Evolutionary conservation across 1,140 invertebrate genomes (phyloP), one percentile per base, ranked within the genome.

Genomic region (Drosophila tani): DNA sequence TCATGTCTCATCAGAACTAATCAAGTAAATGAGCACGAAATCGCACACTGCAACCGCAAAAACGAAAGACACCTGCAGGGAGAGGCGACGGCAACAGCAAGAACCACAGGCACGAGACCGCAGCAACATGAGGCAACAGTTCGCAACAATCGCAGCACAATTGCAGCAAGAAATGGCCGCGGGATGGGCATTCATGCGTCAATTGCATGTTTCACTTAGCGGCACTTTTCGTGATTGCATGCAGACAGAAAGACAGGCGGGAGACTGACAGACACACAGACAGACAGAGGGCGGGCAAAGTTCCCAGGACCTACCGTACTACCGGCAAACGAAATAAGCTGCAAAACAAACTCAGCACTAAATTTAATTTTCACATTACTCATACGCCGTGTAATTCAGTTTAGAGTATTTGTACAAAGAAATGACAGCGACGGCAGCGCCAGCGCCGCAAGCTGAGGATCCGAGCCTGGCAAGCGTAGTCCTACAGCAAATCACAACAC

Each of bases 401-500:
- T 90, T 92, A 83, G 84, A 81, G 87, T 92, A 92, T 92, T 92
- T 92, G 82, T 83, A 92, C 87, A 92, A 92, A 86, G 91, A 92
- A 92, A 92, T 92, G 91, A 88, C 84, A 81, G 79, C 69, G 53
- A 74, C 80, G 40, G 21, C 55, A 50, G 29, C 24, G 68, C 27
- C 68, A 59, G 38, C 47, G 14, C 53, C 15, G 12, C 64, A 45
- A 11, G 12, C 43, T 3, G 43, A 41, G 40, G 59, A 64, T 50
- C 24, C 47, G 43, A 62, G 68, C 62, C 69, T 79, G 70, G 79
- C 83, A 62, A 77, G 59, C 56, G 62, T 87, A 64, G 79, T 77
- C 46, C 69, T 68, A 35, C 82, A 87, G 66, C 82, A 86, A 87
- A 86, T 87, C 79, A 79, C 77, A 75, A 12, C 49, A 64, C 77